phyloP scores from a whole-genome alignment of 2,888 invertebrate genomes.

The Caradrina clavipalpis region DNA sequence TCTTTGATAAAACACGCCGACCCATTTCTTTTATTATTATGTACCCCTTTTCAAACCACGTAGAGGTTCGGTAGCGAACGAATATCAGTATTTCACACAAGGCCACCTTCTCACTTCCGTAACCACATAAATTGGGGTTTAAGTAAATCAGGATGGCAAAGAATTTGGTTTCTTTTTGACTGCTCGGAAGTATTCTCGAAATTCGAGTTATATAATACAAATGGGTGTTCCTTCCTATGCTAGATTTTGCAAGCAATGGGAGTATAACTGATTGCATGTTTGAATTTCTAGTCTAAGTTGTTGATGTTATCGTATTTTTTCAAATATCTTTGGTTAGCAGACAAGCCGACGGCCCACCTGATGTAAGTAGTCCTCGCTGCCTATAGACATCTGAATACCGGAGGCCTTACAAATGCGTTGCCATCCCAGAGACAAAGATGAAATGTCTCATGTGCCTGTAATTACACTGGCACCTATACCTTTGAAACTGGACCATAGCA shows the following conservation, averaged over 20 bases:
- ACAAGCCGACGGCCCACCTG: no score
- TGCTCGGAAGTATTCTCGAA: background rate
- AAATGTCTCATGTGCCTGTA: no score
- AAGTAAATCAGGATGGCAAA: conserved; percentile 31
- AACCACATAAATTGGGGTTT: conserved; percentile 45
- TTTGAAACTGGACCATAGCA: no score
- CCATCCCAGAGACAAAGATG: no score
- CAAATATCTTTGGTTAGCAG: background rate
- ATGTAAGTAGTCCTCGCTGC: no score
- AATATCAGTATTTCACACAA: conserved; percentile 35
- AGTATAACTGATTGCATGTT: conserved; percentile 56
- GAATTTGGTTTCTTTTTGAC: conserved; percentile 23
- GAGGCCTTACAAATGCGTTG: no score
- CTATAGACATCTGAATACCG: no score
- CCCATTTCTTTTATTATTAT: conserved; percentile 6
- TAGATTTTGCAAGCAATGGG: conserved; percentile 57
- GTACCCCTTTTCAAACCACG: background rate
- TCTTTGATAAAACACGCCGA: background rate
- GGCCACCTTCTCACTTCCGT: conserved; percentile 15
- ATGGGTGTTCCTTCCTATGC: background rate
- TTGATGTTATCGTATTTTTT: conserved; percentile 14
- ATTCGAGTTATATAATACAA: background rate
- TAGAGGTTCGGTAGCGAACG: background rate
- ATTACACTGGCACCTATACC: no score
- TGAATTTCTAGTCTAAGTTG: conserved; percentile 33